Percentiles rank a stretch among this genome's conserved stretches.
These are phyloP conservation scores for Eupithecia pulchellata DNA, from an alignment of 2,888 invertebrate genomes.

Conservation along the genomic window DNA sequence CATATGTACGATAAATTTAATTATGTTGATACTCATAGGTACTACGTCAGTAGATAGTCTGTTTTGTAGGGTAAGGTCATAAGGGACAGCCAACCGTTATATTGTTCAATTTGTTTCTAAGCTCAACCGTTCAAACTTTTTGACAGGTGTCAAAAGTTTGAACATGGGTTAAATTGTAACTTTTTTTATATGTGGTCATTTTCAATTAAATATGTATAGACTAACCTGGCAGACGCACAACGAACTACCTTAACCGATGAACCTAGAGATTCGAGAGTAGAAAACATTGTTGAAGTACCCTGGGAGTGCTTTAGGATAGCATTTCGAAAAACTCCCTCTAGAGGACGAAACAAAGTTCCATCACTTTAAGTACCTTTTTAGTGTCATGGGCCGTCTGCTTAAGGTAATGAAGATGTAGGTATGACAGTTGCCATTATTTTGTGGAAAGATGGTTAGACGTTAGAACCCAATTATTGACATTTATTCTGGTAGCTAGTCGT, in stretches of 20 bases:
- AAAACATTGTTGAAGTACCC: not conserved
- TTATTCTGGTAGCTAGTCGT: not conserved
- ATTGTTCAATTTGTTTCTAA: not conserved
- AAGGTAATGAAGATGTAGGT: not conserved
- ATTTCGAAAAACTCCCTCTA: not conserved
- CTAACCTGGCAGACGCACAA: not conserved
- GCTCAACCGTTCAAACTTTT: slow-evolving; percentile 9
- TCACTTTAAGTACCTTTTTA: too few species aligned
- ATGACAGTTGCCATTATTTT: not conserved
- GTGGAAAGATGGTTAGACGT: not conserved
- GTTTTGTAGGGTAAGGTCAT: not conserved
- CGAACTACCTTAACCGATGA: not conserved
- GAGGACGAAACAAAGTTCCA: not conserved
- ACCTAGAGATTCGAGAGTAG: slow-evolving; percentile 5
- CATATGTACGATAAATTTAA: not conserved
- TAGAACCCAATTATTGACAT: not conserved
- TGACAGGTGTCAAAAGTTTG: slow-evolving; percentile 15
- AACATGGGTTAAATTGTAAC: not conserved
- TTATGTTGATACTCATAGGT: not conserved
- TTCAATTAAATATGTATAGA: not conserved
- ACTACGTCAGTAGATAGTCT: not conserved
- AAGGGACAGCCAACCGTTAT: not conserved
- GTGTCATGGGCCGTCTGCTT: not conserved
- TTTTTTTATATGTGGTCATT: not conserved
- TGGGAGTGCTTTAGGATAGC: not conserved